These are phyloP conservation scores for Gasterosteus nipponicus DNA, from an alignment of 2,113 vertebrate genomes.

Conservation along the genomic window DNA sequence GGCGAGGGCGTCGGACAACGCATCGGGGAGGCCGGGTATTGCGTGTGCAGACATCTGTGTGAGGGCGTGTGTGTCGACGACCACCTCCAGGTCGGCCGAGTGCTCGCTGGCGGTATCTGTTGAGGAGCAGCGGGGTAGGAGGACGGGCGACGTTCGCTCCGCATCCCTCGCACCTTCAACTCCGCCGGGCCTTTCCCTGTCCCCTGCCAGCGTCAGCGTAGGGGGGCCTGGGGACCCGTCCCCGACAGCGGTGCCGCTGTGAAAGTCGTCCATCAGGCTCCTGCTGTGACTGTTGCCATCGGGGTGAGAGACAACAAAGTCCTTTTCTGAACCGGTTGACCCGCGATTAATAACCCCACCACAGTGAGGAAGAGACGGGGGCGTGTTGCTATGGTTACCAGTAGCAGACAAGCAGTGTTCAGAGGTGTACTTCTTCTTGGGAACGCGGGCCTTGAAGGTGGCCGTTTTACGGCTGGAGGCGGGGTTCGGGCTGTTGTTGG, in stretches of 20 bases:
- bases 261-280: constrained; percentile 58
- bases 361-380: constrained; percentile 54
- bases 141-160: constrained; percentile 69
- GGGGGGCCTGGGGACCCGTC: constrained; percentile 66
- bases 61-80: constrained; percentile 34
- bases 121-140: constrained; percentile 86
- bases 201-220: constrained; percentile 57
- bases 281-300: constrained; percentile 47
- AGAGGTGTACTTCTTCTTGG: constrained; percentile 91
- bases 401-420: constrained; percentile 79
- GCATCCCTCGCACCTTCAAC: constrained; percentile 51
- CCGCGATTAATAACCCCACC: constrained; percentile 49
- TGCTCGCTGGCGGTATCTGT: constrained; percentile 94
- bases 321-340: constrained; percentile 50
- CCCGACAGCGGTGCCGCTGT: constrained; percentile 25
- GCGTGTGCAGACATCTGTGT: constrained; percentile 23
- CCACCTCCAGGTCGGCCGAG: constrained; percentile 86
- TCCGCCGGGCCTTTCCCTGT: constrained; percentile 54
- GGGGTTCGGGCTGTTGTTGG: constrained; percentile 83
- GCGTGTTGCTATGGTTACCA: constrained; percentile 73
- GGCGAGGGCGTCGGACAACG: constrained; percentile 79
- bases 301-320: constrained; percentile 37
- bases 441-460: constrained; percentile 90
- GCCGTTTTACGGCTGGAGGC: constrained; percentile 88
- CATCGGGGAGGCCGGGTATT: constrained; percentile 59